A percentile compares a stretch with the other conserved stretches of the same genome.
Evolutionary conservation across 92 coral and sea anemone species (phyloP).

Genomic region (Zoanthus sociatus): DNA sequence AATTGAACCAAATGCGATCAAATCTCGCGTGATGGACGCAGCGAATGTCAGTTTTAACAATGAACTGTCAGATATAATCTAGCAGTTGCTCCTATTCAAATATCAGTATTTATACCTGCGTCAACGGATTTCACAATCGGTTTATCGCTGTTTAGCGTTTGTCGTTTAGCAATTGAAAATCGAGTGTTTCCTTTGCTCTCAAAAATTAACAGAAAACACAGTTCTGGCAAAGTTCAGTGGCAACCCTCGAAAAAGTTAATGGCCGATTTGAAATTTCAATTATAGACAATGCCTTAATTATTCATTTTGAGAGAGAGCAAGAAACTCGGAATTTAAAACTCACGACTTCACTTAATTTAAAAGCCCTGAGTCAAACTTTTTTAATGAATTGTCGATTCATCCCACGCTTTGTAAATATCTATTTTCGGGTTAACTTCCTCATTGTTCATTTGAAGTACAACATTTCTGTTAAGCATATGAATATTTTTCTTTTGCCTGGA

Average conservation of each 20-base stretch:
- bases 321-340: neutral
- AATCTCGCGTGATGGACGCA: conserved; percentile 7
- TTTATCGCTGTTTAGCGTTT: neutral
- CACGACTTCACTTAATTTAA: neutral
- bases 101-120: neutral
- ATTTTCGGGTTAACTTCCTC: conserved; percentile 21
- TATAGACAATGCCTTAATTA: conserved; percentile 23
- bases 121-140: neutral
- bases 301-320: conserved; percentile 26
- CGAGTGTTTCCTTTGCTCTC: too few relatives aligned
- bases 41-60: neutral
- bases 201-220: too few relatives aligned
- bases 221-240: neutral
- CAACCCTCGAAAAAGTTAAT: conserved; percentile 1
- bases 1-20: neutral
- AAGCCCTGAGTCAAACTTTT: conserved; percentile 3
- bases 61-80: conserved; percentile 13
- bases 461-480: neutral
- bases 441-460: conserved; percentile 36
- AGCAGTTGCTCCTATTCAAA: neutral
- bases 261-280: conserved; percentile 26
- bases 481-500: neutral
- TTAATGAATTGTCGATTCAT: conserved; percentile 17
- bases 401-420: conserved; percentile 39
- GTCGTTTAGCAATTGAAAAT: neutral